Evolutionary conservation across 2,797 vertebrate species (phyloP).

Genomic region (Sebastes glaucus): DNA sequence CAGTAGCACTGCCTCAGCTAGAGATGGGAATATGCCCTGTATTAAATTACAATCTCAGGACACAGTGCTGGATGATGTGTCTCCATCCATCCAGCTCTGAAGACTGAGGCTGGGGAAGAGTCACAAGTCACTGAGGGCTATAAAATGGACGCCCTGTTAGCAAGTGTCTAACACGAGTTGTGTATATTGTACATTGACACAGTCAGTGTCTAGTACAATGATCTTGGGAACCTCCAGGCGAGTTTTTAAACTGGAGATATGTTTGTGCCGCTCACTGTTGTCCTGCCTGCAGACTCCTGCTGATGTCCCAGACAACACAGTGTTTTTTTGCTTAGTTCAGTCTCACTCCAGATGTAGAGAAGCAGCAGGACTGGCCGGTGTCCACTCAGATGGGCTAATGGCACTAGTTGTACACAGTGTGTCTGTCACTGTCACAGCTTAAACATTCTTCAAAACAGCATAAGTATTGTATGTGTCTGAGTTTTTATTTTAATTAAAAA

Average conservation of each 20-base stretch:
- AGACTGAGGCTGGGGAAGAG: background rate
- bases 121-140: background rate
- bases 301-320: conserved; percentile 49
- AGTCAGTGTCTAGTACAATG: conserved; percentile 11
- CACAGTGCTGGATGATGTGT: background rate
- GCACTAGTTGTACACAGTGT: background rate
- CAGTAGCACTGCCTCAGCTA: background rate
- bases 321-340: conserved; percentile 18
- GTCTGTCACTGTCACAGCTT: conserved; percentile 6
- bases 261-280: conserved; percentile 5
- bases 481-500: background rate
- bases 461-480: background rate
- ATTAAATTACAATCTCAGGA: background rate
- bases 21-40: background rate
- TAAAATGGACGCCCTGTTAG: background rate
- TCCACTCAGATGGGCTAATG: background rate
- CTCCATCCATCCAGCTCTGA: background rate
- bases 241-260: conserved; percentile 25
- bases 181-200: background rate
- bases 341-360: conserved; percentile 47
- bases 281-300: conserved; percentile 44
- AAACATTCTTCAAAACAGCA: background rate
- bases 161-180: background rate
- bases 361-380: conserved; percentile 32
- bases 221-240: conserved; percentile 16